These are phyloP conservation scores for Pharmacophagus antenor DNA, from an alignment of 2,888 invertebrate genomes.

Conservation along the genomic window DNA sequence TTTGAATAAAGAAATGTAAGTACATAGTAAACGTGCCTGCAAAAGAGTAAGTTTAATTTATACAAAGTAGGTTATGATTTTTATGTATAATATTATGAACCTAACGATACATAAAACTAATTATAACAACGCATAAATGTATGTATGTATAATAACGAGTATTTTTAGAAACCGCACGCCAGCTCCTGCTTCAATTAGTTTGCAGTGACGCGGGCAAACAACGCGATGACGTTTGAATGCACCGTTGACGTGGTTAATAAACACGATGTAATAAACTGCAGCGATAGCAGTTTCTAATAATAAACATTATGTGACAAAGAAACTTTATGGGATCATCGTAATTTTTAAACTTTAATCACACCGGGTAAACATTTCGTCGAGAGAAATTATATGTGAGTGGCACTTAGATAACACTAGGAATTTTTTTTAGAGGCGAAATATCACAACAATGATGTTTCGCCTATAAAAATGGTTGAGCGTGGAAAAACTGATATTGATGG, in stretches of 20 bases:
- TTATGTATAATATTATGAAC: not conserved
- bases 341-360: not conserved
- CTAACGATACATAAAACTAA: not conserved
- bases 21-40: too few species aligned
- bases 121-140: not conserved
- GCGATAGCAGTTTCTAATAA: not conserved
- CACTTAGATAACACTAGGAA: too few species aligned
- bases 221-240: conserved; percentile 13
- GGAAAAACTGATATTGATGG: too few species aligned
- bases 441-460: too few species aligned
- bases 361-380: too few species aligned
- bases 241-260: conserved; percentile 12
- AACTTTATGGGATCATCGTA: not conserved
- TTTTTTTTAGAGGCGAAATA: too few species aligned
- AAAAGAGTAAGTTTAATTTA: too few species aligned
- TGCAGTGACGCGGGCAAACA: conserved; percentile 8
- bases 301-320: not conserved
- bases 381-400: too few species aligned
- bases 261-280: not conserved
- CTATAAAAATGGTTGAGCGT: too few species aligned
- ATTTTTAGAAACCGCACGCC: conserved; percentile 6
- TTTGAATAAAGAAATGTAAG: too few species aligned
- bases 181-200: conserved; percentile 10
- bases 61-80: not conserved
- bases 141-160: conserved; percentile 1